Conservation (phyloP, 2,888 invertebrate species). For the Drosophila quinaria region DNA sequence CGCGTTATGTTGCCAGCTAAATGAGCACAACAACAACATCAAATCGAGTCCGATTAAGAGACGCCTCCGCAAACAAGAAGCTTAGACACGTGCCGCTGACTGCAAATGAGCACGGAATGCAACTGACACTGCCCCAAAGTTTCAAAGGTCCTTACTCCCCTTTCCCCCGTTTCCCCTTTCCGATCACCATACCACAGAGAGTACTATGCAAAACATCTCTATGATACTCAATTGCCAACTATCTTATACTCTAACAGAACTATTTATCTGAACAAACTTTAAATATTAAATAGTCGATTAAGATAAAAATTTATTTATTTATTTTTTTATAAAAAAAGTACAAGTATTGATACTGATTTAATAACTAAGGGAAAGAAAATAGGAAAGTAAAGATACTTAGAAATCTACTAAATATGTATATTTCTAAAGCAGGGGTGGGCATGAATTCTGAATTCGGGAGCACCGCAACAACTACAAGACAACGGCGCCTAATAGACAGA, state of each 20-base stretch:
- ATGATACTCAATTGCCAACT: not conserved
- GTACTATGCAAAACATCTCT: not conserved
- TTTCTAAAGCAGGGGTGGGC: too few species aligned
- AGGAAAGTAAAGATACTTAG: too few species aligned
- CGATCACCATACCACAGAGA: not conserved
- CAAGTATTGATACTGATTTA: too few species aligned
- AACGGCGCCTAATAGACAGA: too few species aligned
- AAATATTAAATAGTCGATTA: not conserved
- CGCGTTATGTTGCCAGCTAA: conserved; percentile 5
- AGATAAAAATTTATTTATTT: too few species aligned
- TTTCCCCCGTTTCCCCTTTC: too few species aligned
- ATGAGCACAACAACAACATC: conserved; percentile 2
- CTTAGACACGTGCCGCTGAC: conserved; percentile 55
- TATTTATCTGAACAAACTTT: not conserved
- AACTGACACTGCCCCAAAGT: conserved; percentile 39
- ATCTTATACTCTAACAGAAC: not conserved
- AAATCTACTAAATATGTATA: too few species aligned
- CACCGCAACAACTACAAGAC: too few species aligned
- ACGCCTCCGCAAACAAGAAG: conserved; percentile 8
- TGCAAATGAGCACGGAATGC: conserved; percentile 62
- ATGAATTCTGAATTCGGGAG: too few species aligned
- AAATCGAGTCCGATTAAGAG: conserved; percentile 35
- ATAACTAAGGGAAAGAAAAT: too few species aligned
- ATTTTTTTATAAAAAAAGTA: too few species aligned
- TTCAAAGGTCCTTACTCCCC: not conserved